Base-by-base conservation (phyloP, 2,888 invertebrate genomes). In the Sthenelais limicola region DNA sequence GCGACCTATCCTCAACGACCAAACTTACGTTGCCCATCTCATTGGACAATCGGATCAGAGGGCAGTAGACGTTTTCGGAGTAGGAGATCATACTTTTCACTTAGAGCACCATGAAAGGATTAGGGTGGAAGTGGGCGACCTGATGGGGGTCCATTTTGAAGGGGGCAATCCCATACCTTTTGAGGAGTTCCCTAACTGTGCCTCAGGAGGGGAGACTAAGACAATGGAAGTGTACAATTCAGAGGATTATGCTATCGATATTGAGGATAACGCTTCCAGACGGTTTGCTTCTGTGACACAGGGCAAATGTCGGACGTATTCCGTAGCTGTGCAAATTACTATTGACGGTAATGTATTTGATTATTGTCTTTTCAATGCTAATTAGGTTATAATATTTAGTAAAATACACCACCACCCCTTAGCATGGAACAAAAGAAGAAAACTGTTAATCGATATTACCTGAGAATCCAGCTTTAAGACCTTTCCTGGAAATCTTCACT, bases 111-210 rank as follows among this genome's bases (percentile, higher is more conserved):
- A 56, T 21, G 56, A 56, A 15, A 15, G 56, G 28, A 2, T 56
- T n/a, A 28, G 56, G 32, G 56, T 56, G 56, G 56, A 56, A 33
- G 32, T n/a, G 28, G 56, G 56, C 15, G 56, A 56, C 56, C 9
- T 56, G n/a, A 15, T 56, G 30, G 56, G 30, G 5, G 9, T 56
- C 2, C 56, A 32, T 15, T 56, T 7, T 12, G 32, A 28, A 2
- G 56, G 56, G 18, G 30, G 56, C 9, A 56, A 56, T 33, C 56
- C 56, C 3, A 15, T 56, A n/a, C 30, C 56, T n/a, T 32, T 7
- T 33, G 5, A 12, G 18, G 18, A 32, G 30, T 18, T 15, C 2
- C n/a, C 5, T 1, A 12, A 4, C 3, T 56, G 56, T 32, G 9
- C 30, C 30, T n/a, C 9, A 5, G 52, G 52, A 3, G 56, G 56